Conservation (phyloP, 2,113 vertebrate genomes). For the Gobiocypris rarus region DNA sequence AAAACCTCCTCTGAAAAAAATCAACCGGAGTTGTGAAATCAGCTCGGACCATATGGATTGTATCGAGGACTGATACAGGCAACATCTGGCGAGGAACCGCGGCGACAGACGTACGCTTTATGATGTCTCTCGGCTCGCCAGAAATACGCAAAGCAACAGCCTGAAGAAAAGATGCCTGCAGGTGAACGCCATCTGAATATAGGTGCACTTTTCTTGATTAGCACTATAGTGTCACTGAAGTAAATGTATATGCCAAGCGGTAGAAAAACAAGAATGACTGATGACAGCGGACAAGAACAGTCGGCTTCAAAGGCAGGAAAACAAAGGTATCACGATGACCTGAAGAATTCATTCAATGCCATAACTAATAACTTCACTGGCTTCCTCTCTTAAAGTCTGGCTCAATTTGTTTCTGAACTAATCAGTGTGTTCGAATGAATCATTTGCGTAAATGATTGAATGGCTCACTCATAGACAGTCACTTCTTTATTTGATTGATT, state of each 20-base stretch:
- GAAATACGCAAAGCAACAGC: not conserved
- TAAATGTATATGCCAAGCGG: not conserved
- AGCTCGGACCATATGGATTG: slow-evolving; percentile 5
- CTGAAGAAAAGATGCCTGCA: not conserved
- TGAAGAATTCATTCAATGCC: no score
- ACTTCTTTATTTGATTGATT: not conserved
- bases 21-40: not conserved
- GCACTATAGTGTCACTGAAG: not conserved
- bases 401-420: not conserved
- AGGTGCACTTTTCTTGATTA: not conserved
- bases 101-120: not conserved
- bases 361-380: no score
- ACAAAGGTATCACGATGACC: no score
- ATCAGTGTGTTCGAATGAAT: not conserved
- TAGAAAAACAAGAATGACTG: not conserved
- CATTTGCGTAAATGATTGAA: not conserved
- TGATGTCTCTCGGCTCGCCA: slow-evolving; percentile 1
- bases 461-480: not conserved
- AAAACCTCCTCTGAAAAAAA: slow-evolving; percentile 23
- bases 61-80: slow-evolving; percentile 3
- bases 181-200: not conserved
- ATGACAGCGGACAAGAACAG: not conserved
- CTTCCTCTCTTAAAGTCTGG: no score
- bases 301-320: not conserved
- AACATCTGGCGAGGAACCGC: not conserved